Base-by-base conservation (phyloP, 2,797 vertebrate genomes). In the Capromys pilorides region DNA sequence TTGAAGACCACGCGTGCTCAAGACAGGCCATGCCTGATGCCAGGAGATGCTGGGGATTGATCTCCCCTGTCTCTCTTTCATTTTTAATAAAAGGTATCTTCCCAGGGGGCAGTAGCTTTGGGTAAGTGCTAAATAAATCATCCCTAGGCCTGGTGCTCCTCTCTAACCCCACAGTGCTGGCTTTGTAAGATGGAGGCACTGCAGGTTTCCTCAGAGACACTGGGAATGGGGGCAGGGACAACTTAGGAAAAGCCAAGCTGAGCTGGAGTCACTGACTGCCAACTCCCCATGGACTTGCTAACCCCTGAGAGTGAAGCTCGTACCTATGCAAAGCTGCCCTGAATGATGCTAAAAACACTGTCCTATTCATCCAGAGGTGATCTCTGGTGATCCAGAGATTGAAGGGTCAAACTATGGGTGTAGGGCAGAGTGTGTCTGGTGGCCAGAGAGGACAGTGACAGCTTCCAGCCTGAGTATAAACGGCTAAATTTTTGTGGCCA, bases 61-160 rank as follows among this genome's bases (percentile, higher is more conserved):
- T 62, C 36, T 28, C 22, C 26, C 6, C 14, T 0, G 61, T 1
- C 78, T 7, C 67, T 87, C 73, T 5, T 16, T 84, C 67, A 49
- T 16, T 54, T 86, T 39, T 62, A 89, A 26, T 39, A 28, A 61
- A 96, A 91, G 49, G n/a, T 82, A 13, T 95, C 81, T 89, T 93
- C 73, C 71, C 51, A 26, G 78, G 36, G 31, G 84, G 77, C 5
- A 28, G 36, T 19, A 33, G 54, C 73, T 54, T 87, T 59, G 24
- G 45, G 33, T n/a, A 18, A 91, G 77, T 8, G 39, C 19, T 79
- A 26, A 33, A 59, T 67, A 69, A 57, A 51, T 36, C 61, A 61
- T 3, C 71, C 85, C 14, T 39, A 14, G 6, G 8, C 31, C 39
- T 4, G 22, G 41, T 75, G 36, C 16, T 11, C 49, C 41, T 45